Evolutionary conservation across 2,797 vertebrate species (phyloP), one percentile per base, ranked within the genome.

Genomic region (Trachurus trachurus): DNA sequence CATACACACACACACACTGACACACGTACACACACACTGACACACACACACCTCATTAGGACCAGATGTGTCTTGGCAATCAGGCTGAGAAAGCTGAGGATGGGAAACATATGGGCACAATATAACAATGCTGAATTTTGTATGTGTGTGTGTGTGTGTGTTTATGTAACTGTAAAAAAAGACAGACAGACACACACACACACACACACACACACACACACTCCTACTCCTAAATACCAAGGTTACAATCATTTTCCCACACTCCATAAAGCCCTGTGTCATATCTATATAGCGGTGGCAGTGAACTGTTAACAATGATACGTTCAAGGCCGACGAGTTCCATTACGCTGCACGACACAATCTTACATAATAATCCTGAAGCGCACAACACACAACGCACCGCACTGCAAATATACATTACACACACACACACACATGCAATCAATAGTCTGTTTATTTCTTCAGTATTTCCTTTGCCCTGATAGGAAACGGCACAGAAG

Each of bases 41-140:
- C 60, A 67, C 66, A 78, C 71, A 83, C 74, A 67, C 78, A 76
- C 76, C 82, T 85, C 91, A 93, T 93, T 93, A 93, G 83, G 89
- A 93, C 90, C 94, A 94, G 93, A 93, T 94, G 94, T 93, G 91
- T 57, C 70, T 85, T 92, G 90, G 91, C 88, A 92, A 88, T 89
- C 88, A 85, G 83, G 86, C 87, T 89, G 87, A 89, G 89, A 93
- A 92, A 85, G 83, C 90, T 11, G 62, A 89, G 91, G 85, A 87
- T 90, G 92, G 89, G 93, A 93, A 94, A 92, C 92, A 92, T 90
- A 91, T 92, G 92, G 91, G 82, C 87, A 76, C 86, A 88, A 85
- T 90, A 87, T 78, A 92, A 93, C 91, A 91, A 90, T 86, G 82
- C 84, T 71, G 72, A 84, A 84, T 78, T 82, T 31, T 71, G 64